Evolutionary conservation across 1,140 invertebrate species (phyloP).

Genomic region (Formica exsecta): DNA sequence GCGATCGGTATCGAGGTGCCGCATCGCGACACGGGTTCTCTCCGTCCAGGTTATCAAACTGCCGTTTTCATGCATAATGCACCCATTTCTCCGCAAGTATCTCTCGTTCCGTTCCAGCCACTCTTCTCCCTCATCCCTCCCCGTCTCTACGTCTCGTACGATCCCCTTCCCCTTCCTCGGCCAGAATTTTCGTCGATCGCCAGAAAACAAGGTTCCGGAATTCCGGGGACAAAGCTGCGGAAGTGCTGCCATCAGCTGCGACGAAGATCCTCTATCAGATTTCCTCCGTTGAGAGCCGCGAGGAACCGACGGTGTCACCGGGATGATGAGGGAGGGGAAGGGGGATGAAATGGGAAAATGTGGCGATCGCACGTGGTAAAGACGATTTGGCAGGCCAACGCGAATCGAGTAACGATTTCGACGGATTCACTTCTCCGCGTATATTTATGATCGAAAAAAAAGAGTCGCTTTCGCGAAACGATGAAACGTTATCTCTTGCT

Average conservation of each 20-base stretch:
- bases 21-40: constrained; percentile 59
- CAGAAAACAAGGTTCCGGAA: constrained; percentile 65
- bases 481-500: not conserved
- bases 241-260: constrained; percentile 66
- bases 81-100: constrained; percentile 56
- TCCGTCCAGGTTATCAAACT: constrained; percentile 76
- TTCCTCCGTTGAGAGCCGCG: constrained; percentile 42
- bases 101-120: not conserved
- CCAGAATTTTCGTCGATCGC: constrained; percentile 33
- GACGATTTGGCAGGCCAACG: not conserved
- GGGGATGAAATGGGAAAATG: not conserved
- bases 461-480: not conserved
- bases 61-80: constrained; percentile 79
- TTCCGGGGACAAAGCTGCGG: constrained; percentile 60
- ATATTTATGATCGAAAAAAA: not conserved
- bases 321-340: not conserved
- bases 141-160: not conserved
- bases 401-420: constrained; percentile 11
- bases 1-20: constrained; percentile 21
- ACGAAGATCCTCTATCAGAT: constrained; percentile 63
- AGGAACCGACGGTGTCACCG: not conserved
- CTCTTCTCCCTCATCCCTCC: not conserved
- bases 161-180: not conserved
- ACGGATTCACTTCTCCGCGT: not conserved
- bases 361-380: not conserved